Evolutionary conservation across 2,797 vertebrate species (phyloP).

Genomic region (Champsocephalus esox): DNA sequence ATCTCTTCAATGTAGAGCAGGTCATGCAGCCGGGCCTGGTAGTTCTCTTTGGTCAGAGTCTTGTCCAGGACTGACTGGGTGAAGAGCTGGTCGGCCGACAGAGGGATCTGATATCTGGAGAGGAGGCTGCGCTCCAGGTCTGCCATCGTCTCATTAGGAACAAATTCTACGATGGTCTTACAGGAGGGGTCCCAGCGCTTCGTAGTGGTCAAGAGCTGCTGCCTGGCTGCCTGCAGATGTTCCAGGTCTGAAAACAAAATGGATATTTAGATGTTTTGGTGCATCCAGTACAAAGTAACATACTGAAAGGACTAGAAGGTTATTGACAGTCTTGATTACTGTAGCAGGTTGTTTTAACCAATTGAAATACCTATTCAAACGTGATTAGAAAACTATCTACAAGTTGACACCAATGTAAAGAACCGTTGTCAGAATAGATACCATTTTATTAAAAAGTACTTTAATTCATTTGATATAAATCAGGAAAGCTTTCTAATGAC

Average conservation of each 20-base stretch:
- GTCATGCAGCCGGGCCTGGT: slow-evolving; percentile 96
- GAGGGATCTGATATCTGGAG: slow-evolving; percentile 97
- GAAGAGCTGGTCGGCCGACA: slow-evolving; percentile 99
- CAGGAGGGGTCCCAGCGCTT: slow-evolving; percentile 98
- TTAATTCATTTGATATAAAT: background rate
- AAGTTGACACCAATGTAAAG: background rate
- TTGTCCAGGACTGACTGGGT: slow-evolving; percentile 99
- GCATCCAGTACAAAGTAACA: background rate
- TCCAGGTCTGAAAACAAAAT: slow-evolving; percentile 89
- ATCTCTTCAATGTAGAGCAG: slow-evolving; percentile 99
- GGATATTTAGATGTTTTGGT: background rate
- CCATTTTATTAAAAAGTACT: background rate
- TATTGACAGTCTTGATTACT: background rate
- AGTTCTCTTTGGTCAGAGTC: slow-evolving; percentile 95
- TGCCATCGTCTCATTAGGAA: slow-evolving; percentile 93
- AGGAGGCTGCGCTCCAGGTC: slow-evolving; percentile 97
- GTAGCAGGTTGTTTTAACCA: background rate
- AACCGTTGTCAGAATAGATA: background rate
- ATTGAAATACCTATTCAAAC: background rate
- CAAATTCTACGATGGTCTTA: slow-evolving; percentile 96
- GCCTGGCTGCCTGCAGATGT: slow-evolving; percentile 95
- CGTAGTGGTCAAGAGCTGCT: slow-evolving; percentile 95
- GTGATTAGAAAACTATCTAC: background rate
- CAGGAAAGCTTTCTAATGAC: background rate
- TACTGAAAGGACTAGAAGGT: background rate